Base-by-base conservation (phyloP, 2,797 vertebrate species). In the Pantherophis vulpinus region DNA sequence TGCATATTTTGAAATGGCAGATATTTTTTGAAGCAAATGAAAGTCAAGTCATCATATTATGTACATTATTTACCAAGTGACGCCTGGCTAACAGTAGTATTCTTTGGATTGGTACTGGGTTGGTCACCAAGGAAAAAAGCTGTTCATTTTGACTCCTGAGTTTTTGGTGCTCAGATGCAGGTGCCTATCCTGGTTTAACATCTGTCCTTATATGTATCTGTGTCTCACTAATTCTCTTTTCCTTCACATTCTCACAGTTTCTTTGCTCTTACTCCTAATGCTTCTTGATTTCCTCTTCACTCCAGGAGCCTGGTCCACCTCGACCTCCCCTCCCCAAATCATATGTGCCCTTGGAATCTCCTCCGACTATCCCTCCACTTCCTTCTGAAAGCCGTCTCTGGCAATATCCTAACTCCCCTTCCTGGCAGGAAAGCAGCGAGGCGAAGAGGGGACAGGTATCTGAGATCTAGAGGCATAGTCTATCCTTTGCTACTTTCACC, bases 271-370 rank as follows among this genome's bases (percentile, higher is more conserved):
- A 66, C 27, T 96, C 95, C 96, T 98, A 97, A 94, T 2, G 90
- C 97, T 98, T 91, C 95, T 97, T 61, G 97, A 95, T 97, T 97
- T 97, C 96, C 97, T 96, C 97, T 97, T 97, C 97, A 95, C 96
- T 98, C 96, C 98, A 99, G 99, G 99, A 99, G 95, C 98, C 97
- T n/a, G 98, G 98, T 95, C 99, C 99, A 61, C 99, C 99, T 90
- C 98, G 99, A 96, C 99, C 99, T 96, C 99, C 99, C 95, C 99
- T 99, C 94, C 99, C 99, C 96, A 99, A 99, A 98, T 99, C 98
- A 96, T 99, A 99, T 97, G 98, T 98, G n/a, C 99, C 98, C 96
- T 96, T 99, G 98, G 99, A 99, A 90, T 96, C 98, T 96, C 98
- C 98, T 98, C 97, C 97, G 93, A 97, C 97, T 89, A 97, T 98